These are phyloP conservation scores for Corythaixoides concolor DNA, from an alignment of 2,113 vertebrate genomes.

Conservation along the genomic window DNA sequence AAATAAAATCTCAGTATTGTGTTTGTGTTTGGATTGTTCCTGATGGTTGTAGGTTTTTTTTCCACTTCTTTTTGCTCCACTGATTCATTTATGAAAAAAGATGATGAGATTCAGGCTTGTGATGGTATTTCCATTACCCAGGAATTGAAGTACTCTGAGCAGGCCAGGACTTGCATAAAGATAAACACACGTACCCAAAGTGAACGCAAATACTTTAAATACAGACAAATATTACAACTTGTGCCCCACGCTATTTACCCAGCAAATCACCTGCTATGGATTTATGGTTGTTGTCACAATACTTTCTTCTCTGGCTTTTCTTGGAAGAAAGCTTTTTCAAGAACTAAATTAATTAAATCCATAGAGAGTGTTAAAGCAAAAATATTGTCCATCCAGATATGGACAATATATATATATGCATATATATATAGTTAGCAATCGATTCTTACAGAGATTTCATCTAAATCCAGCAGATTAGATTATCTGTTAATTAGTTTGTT, in stretches of 20 bases:
- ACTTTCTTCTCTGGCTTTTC: conserved; percentile 10
- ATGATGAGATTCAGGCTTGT: conserved; percentile 43
- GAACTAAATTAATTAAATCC: conserved; percentile 21
- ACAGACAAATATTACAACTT: not conserved
- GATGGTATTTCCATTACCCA: conserved; percentile 44
- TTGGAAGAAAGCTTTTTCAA: not conserved
- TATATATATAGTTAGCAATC: not conserved
- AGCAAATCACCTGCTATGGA: not conserved
- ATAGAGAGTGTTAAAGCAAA: not conserved
- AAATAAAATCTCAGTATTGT: not conserved
- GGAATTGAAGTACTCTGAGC: conserved; percentile 27
- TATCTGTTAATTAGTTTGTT: not conserved
- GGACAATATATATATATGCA: not conserved
- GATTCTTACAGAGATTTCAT: not conserved
- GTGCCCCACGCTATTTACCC: not conserved
- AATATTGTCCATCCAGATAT: not conserved
- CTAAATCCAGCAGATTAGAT: not conserved
- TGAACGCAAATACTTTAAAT: not conserved
- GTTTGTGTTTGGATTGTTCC: conserved; percentile 17
- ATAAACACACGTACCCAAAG: not conserved
- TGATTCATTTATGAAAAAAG: conserved; percentile 49
- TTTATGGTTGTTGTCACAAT: conserved; percentile 42
- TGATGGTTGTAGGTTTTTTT: not conserved
- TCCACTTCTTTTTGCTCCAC: not conserved
- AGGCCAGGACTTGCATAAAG: conserved; percentile 28